Conservation (phyloP, 2,113 vertebrate genomes). For the Onychostoma macrolepis region DNA sequence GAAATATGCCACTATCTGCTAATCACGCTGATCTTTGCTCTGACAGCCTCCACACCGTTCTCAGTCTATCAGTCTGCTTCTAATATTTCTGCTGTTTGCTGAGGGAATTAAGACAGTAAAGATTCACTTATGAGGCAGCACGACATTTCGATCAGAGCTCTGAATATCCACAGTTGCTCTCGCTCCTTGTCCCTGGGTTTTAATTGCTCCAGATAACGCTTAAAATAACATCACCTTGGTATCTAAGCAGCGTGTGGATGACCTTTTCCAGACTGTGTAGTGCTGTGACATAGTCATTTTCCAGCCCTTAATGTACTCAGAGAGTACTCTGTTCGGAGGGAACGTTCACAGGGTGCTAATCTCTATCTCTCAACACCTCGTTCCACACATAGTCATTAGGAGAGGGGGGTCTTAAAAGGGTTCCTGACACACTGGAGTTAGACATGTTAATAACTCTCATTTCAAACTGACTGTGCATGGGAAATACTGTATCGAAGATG, state of each 20-base stretch:
- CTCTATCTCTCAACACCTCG: slow-evolving; percentile 51
- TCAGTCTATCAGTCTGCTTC: slow-evolving; percentile 2
- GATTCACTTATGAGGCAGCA: slow-evolving; percentile 19
- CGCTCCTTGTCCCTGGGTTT: slow-evolving; percentile 47
- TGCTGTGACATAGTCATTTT: slow-evolving; percentile 59
- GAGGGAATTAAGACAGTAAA: slow-evolving; percentile 19
- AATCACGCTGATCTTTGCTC: not conserved
- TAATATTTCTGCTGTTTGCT: slow-evolving; percentile 43
- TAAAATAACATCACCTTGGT: slow-evolving; percentile 58
- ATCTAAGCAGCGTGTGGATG: slow-evolving; percentile 54
- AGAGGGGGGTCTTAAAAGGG: slow-evolving; percentile 49
- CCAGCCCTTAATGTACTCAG: slow-evolving; percentile 51
- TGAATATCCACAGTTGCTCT: slow-evolving; percentile 32
- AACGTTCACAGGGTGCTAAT: slow-evolving; percentile 48
- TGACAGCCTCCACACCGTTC: not conserved
- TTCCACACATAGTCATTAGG: slow-evolving; percentile 55
- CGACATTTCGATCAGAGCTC: slow-evolving; percentile 56
- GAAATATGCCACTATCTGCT: not conserved
- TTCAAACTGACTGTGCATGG: slow-evolving; percentile 22
- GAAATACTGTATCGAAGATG: slow-evolving; percentile 41
- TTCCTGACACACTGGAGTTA: slow-evolving; percentile 46
- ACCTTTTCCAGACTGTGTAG: slow-evolving; percentile 63
- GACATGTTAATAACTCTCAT: slow-evolving; percentile 51
- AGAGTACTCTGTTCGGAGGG: slow-evolving; percentile 36
- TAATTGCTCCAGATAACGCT: slow-evolving; percentile 62